Percentiles rank a stretch among this genome's conserved stretches.
These are phyloP conservation scores for Phyllotreta cruciferae DNA, from an alignment of 2,888 invertebrate species.

Conservation along the genomic window DNA sequence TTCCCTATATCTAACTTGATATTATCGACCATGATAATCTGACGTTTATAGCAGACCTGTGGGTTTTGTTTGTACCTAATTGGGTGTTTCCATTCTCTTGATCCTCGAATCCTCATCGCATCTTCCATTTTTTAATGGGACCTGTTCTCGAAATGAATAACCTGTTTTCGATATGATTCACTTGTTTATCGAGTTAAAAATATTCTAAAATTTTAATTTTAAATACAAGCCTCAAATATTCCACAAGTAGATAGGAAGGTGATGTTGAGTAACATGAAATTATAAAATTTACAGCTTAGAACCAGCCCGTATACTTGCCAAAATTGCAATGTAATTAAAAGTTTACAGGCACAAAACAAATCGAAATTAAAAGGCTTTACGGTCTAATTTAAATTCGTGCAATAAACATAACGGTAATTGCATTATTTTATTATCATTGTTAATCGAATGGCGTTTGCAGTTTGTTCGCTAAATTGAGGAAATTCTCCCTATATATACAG, in stretches of 20 bases:
- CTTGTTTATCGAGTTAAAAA: neutral
- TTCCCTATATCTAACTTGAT: conserved; percentile 18
- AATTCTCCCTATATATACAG: neutral
- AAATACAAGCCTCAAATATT: too few relatives aligned
- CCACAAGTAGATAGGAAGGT: too few relatives aligned
- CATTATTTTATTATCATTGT: neutral
- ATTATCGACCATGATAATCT: conserved; percentile 27
- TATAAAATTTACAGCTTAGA: too few relatives aligned
- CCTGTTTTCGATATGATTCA: conserved; percentile 18
- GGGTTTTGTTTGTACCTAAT: conserved; percentile 37
- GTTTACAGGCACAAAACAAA: too few relatives aligned
- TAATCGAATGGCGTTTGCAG: conserved; percentile 3
- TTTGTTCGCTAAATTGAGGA: conserved; percentile 13
- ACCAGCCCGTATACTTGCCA: too few relatives aligned
- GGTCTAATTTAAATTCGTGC: too few relatives aligned
- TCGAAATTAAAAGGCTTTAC: too few relatives aligned
- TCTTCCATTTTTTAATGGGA: conserved; percentile 23
- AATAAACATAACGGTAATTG: too few relatives aligned
- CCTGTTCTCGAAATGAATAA: conserved; percentile 17
- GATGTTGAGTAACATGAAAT: too few relatives aligned
- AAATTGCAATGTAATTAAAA: too few relatives aligned
- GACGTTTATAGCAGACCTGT: conserved; percentile 34
- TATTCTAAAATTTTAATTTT: too few relatives aligned
- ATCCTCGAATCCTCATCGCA: conserved; percentile 16
- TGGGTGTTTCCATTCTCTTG: conserved; percentile 30